Evolutionary conservation across 92 coral and sea anemone genomes (phyloP).

Genomic region (Umimayanthus kanabou): DNA sequence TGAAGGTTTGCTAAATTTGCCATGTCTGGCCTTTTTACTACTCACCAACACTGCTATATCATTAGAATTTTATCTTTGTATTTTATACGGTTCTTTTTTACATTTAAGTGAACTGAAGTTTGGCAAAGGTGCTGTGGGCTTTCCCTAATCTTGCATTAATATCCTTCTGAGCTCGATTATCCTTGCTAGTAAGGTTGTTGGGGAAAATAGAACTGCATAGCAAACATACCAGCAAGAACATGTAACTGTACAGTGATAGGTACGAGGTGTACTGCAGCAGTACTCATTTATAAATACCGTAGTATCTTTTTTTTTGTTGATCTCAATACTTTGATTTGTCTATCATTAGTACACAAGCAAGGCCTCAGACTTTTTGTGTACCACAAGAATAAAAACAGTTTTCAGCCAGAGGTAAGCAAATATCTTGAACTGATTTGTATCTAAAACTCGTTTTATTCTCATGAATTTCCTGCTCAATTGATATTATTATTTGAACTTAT

Average conservation of each 20-base stretch:
- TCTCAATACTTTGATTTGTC: background rate
- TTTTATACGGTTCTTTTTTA: slow-evolving; percentile 2
- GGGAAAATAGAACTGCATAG: background rate
- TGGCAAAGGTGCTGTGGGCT: slow-evolving; percentile 17
- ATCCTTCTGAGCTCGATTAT: slow-evolving; percentile 15
- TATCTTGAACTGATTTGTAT: background rate
- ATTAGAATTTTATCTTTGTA: too few relatives aligned
- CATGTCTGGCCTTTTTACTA: too few relatives aligned
- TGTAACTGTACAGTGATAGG: too few relatives aligned
- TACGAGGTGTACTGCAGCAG: too few relatives aligned
- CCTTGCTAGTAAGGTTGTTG: background rate
- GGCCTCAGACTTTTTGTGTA: slow-evolving; percentile 2
- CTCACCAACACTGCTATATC: too few relatives aligned
- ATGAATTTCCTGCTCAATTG: background rate
- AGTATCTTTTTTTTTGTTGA: background rate
- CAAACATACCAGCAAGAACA: too few relatives aligned
- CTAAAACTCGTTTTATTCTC: background rate
- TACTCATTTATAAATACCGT: background rate
- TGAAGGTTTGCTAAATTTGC: too few relatives aligned
- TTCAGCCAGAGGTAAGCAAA: slow-evolving; percentile 65
- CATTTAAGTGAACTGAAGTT: slow-evolving; percentile 10
- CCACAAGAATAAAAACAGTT: slow-evolving; percentile 63
- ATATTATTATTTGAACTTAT: too few relatives aligned
- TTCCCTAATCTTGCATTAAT: slow-evolving; percentile 15
- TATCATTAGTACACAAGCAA: background rate